Percentiles rank a stretch among this genome's conserved stretches.
phyloP scores from a whole-genome alignment of 2,888 invertebrate genomes.

The Carpatolechia fugitivella region DNA sequence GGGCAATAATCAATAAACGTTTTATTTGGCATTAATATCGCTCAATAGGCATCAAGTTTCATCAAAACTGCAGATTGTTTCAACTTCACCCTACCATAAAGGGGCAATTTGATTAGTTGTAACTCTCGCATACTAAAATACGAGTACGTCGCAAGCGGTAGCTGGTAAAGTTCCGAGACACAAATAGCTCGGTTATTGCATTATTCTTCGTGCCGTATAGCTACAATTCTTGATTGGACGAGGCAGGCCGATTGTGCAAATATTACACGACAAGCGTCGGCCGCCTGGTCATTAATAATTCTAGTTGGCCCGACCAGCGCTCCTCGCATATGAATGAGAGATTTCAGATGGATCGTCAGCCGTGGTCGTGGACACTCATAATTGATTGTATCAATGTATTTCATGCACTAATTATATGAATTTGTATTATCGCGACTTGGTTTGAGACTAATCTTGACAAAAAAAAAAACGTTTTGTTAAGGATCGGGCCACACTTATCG shows the following conservation, averaged over 20 bases:
- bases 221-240: slow-evolving; percentile 38
- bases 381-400: slow-evolving; percentile 52
- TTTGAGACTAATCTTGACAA: not conserved
- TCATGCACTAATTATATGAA: slow-evolving; percentile 5
- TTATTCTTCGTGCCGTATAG: slow-evolving; percentile 20
- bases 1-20: no score
- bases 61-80: no score
- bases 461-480: no score
- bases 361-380: slow-evolving; percentile 50
- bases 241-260: slow-evolving; percentile 39
- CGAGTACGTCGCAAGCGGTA: not conserved
- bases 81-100: not conserved
- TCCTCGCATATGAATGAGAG: slow-evolving; percentile 57
- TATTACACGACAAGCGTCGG: slow-evolving; percentile 36
- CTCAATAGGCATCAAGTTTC: no score
- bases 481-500: no score
- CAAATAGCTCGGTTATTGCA: slow-evolving; percentile 21
- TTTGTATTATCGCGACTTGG: not conserved
- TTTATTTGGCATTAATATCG: no score
- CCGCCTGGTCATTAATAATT: slow-evolving; percentile 32
- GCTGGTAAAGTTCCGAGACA: not conserved
- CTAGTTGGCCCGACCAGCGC: slow-evolving; percentile 33
- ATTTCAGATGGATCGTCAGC: slow-evolving; percentile 49
- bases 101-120: not conserved
- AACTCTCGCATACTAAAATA: not conserved